phyloP scores from a whole-genome alignment of 2,113 vertebrate genomes.

The Calyptommatus sinebrachiatus region DNA sequence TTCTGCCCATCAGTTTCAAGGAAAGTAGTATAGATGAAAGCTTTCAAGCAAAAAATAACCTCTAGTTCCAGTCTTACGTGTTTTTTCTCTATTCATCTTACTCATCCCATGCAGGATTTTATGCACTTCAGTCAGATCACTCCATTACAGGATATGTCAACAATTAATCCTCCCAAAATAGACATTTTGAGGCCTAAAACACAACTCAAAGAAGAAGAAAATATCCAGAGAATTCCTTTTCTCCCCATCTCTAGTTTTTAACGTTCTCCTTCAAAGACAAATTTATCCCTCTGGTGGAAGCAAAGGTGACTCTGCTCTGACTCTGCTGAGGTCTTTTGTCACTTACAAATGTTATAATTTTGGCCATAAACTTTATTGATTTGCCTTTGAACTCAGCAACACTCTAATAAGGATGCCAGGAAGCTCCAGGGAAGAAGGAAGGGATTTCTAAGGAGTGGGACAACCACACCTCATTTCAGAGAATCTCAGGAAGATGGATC shows the following conservation, averaged over 20 bases:
- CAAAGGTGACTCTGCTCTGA: slow-evolving; percentile 18
- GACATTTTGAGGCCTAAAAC: slow-evolving; percentile 56
- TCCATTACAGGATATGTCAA: slow-evolving; percentile 78
- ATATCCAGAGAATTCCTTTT: slow-evolving; percentile 29
- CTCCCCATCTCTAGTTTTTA: slow-evolving; percentile 21
- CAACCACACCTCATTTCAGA: neutral
- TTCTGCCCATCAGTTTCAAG: too few species aligned
- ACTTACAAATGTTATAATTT: slow-evolving; percentile 31
- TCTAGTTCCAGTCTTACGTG: too few species aligned
- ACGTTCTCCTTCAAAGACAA: slow-evolving; percentile 18
- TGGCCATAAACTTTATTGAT: slow-evolving; percentile 55
- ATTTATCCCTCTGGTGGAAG: slow-evolving; percentile 35
- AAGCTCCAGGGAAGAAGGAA: neutral
- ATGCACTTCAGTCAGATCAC: too few species aligned
- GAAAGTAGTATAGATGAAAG: too few species aligned
- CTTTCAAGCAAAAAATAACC: too few species aligned
- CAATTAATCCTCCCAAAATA: slow-evolving; percentile 73
- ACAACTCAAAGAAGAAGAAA: slow-evolving; percentile 36
- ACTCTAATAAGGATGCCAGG: slow-evolving; percentile 44
- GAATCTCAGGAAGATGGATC: neutral
- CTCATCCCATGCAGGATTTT: too few species aligned
- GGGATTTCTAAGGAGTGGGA: slow-evolving; percentile 6
- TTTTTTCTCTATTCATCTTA: too few species aligned
- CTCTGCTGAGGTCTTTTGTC: slow-evolving; percentile 26
- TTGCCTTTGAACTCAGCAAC: slow-evolving; percentile 50